Evolutionary conservation across 2,113 vertebrate species (phyloP).

Genomic region (Plestiodon gilberti): DNA sequence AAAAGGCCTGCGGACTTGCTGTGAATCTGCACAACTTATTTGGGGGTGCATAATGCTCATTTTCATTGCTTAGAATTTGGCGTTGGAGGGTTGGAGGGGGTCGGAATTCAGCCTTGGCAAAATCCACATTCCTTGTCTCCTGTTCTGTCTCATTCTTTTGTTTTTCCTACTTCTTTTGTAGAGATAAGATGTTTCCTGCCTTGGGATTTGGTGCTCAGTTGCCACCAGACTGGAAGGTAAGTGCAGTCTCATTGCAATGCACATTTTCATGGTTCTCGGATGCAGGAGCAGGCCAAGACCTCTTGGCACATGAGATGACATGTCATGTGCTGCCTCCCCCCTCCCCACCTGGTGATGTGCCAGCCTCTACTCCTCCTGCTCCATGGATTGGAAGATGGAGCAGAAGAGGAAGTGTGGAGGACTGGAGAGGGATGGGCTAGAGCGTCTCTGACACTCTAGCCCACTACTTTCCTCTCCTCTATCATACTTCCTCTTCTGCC

Average conservation of each 20-base stretch:
- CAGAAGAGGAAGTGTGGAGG: too few relatives aligned
- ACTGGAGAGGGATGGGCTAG: too few relatives aligned
- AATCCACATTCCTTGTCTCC: neutral
- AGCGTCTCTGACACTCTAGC: too few relatives aligned
- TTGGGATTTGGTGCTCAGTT: slow-evolving; percentile 97
- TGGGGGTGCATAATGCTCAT: neutral
- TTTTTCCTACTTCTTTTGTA: slow-evolving; percentile 71
- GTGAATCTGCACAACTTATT: neutral
- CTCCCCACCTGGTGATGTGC: too few relatives aligned
- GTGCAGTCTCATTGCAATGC: neutral
- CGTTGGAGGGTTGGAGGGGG: neutral
- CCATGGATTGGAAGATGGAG: too few relatives aligned
- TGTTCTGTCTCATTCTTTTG: neutral
- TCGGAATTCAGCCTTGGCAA: neutral
- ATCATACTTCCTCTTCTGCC: too few relatives aligned
- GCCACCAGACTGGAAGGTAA: slow-evolving; percentile 98
- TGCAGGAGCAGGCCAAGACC: neutral
- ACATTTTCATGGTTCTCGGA: neutral
- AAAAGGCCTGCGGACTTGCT: too few relatives aligned
- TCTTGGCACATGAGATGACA: too few relatives aligned
- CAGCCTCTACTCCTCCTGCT: too few relatives aligned
- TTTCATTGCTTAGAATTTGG: neutral
- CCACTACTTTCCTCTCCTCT: too few relatives aligned
- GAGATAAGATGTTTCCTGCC: slow-evolving; percentile 98
- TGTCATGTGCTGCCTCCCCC: too few relatives aligned